Conservation (phyloP, 30 jellyfish, hydroid and myxozoan species). For the Cassiopea xamachana region DNA sequence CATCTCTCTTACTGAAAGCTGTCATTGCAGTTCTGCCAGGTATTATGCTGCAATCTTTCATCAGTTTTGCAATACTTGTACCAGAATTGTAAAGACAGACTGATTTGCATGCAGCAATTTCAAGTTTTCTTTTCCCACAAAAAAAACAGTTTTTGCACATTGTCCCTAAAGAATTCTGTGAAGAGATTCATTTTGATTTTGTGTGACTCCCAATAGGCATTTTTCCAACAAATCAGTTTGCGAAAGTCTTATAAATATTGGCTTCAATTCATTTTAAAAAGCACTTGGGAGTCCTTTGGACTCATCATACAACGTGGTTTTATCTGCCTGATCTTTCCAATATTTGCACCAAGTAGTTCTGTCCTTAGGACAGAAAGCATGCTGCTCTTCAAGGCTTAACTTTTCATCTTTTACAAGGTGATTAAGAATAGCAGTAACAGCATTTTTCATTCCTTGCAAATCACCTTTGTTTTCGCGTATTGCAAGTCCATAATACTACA, state of each 20-base stretch:
- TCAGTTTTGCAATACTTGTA: slow-evolving; percentile 18
- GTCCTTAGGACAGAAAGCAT: slow-evolving; percentile 1
- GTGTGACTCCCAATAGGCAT: slow-evolving; percentile 39
- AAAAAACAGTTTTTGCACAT: slow-evolving; percentile 17
- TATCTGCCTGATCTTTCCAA: slow-evolving; percentile 3
- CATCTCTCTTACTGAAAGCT: slow-evolving; percentile 7
- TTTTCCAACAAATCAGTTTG: slow-evolving; percentile 16
- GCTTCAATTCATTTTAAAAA: neutral
- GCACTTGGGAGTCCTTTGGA: slow-evolving; percentile 1
- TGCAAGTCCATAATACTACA: neutral
- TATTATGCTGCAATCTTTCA: neutral
- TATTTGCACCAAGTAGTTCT: slow-evolving; percentile 6
- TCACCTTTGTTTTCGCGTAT: neutral
- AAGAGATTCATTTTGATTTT: slow-evolving; percentile 44
- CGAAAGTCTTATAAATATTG: slow-evolving; percentile 17
- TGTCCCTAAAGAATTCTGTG: slow-evolving; percentile 18
- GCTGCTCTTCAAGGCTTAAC: slow-evolving; percentile 3
- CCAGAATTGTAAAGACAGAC: slow-evolving; percentile 15
- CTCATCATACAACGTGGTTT: neutral
- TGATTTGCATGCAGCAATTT: slow-evolving; percentile 20
- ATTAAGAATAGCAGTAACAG: too few species aligned
- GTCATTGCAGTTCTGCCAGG: slow-evolving; percentile 19
- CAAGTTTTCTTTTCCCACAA: slow-evolving; percentile 33
- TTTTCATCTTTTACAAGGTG: too few species aligned
- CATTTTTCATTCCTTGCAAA: neutral